A percentile compares a stretch with the other conserved stretches of the same genome.
Evolutionary conservation across 2,888 invertebrate species (phyloP).

Genomic region (Panorpa germanica): DNA sequence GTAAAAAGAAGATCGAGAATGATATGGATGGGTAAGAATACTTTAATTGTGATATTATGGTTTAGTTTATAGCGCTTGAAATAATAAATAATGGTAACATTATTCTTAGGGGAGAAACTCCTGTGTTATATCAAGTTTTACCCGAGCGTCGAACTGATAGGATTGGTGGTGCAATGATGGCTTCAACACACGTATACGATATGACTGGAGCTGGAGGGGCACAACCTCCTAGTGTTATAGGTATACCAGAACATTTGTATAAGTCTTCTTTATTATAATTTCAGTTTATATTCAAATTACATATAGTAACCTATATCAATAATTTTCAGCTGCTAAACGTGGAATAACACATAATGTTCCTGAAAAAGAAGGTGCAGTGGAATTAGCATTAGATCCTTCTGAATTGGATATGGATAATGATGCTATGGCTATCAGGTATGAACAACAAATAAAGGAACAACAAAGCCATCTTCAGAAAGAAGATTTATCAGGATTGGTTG

Average conservation of each 20-base stretch:
- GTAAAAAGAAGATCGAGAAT: constrained; percentile 90
- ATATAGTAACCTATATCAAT: neutral
- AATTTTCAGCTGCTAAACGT: constrained; percentile 10
- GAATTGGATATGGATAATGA: constrained; percentile 92
- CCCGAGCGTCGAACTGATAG: constrained; percentile 88
- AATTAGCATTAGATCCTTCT: constrained; percentile 91
- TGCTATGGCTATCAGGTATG: constrained; percentile 89
- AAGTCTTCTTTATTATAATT: neutral
- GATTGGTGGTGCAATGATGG: constrained; percentile 90
- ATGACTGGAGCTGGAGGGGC: constrained; percentile 48
- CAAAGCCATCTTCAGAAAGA: constrained; percentile 77
- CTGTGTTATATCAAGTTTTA: constrained; percentile 84
- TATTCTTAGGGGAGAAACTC: constrained; percentile 62
- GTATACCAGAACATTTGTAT: no score
- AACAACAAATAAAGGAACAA: constrained; percentile 87
- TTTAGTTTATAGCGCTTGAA: constrained; percentile 4
- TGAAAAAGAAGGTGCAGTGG: constrained; percentile 49
- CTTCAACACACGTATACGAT: constrained; percentile 95
- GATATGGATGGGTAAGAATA: constrained; percentile 75
- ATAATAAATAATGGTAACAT: neutral
- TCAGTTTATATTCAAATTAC: neutral
- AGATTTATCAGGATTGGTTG: constrained; percentile 96
- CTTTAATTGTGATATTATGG: neutral
- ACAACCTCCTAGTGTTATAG: constrained; percentile 31
- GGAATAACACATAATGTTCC: neutral